Conservation (phyloP, 37 sponge, comb jelly and placozoan species). For the Lycopodina hypogea region DNA sequence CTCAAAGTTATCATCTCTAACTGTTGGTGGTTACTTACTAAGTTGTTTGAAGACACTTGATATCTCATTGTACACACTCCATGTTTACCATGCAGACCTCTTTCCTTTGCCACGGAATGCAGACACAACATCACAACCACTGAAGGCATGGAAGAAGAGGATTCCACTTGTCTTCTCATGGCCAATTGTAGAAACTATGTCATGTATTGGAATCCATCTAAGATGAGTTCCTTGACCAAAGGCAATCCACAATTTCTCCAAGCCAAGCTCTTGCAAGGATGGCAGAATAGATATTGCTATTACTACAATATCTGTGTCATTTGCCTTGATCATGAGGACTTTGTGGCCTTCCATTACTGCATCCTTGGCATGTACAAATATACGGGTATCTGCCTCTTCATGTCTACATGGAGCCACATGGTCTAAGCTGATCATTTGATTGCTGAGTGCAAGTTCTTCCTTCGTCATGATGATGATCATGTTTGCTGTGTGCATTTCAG, state of each 20-base stretch:
- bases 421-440: neutral
- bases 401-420: neutral
- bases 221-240: neutral
- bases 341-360: neutral
- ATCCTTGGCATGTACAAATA: neutral
- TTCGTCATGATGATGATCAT: neutral
- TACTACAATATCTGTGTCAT: neutral
- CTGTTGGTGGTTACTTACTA: neutral
- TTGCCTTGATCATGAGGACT: neutral
- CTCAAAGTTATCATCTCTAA: neutral
- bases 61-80: conserved; percentile 1
- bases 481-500: neutral
- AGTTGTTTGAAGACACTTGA: conserved; percentile 1
- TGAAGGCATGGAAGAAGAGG: conserved; percentile 36
- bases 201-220: conserved; percentile 3
- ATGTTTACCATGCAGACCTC: conserved; percentile 24
- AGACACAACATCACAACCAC: conserved; percentile 32
- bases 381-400: neutral
- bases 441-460: neutral
- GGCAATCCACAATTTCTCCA: neutral
- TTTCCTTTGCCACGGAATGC: conserved; percentile 45
- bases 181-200: neutral
- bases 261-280: neutral
- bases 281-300: neutral
- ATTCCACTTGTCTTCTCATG: neutral